Percentiles rank a stretch among this genome's conserved stretches.
These are phyloP conservation scores for Spinibarbus caldwelli DNA, from an alignment of 2,797 vertebrate species.

Conservation along the genomic window DNA sequence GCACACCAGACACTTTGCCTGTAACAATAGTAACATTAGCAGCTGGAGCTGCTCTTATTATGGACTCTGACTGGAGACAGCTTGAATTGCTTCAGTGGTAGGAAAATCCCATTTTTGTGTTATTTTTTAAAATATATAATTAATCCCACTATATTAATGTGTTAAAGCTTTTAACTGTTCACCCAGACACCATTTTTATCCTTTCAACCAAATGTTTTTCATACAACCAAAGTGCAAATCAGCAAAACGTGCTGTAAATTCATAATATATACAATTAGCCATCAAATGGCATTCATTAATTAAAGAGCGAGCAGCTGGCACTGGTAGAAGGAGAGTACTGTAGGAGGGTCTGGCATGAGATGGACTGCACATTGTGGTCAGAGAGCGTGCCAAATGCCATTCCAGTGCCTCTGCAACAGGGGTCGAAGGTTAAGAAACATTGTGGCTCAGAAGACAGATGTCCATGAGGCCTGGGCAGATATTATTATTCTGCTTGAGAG, in stretches of 20 bases:
- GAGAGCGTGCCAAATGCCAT: constrained; percentile 61
- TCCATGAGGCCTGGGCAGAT: not conserved
- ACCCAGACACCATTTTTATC: constrained; percentile 46
- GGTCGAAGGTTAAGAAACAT: constrained; percentile 17
- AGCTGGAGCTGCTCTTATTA: not conserved
- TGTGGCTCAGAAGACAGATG: constrained; percentile 29
- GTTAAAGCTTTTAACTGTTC: not conserved
- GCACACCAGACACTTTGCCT: not conserved
- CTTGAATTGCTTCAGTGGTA: too few relatives aligned
- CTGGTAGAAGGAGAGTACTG: constrained; percentile 87
- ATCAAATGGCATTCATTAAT: constrained; percentile 76
- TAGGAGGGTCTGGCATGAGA: constrained; percentile 81
- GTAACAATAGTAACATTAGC: too few relatives aligned
- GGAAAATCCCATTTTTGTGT: not conserved
- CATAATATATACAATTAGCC: constrained; percentile 87
- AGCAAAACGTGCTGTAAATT: constrained; percentile 75
- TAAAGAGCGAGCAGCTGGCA: constrained; percentile 82
- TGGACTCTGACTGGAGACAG: too few relatives aligned
- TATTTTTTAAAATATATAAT: not conserved
- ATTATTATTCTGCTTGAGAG: constrained; percentile 11
- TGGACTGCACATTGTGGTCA: constrained; percentile 63
- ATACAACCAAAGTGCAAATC: constrained; percentile 72
- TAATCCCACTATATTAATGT: not conserved
- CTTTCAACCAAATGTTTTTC: constrained; percentile 69
- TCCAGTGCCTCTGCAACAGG: constrained; percentile 40